phyloP scores from a whole-genome alignment of 1,140 invertebrate genomes.

The Platyura marginata region DNA sequence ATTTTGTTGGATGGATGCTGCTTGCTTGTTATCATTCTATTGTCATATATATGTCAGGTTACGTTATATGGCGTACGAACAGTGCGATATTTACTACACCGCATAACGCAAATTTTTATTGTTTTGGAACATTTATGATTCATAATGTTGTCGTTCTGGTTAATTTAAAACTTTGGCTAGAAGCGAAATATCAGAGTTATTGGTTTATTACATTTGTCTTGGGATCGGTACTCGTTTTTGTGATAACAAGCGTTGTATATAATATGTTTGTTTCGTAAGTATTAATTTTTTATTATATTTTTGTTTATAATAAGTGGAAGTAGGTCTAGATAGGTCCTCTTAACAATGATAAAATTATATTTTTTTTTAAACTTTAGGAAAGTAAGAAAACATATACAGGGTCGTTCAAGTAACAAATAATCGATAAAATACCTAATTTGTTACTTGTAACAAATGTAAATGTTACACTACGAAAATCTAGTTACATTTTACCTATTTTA shows the following conservation, averaged over 20 bases:
- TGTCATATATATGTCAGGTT: conserved; percentile 28
- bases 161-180: conserved; percentile 39
- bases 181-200: conserved; percentile 41
- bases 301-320: too few relatives aligned
- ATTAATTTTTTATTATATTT: too few relatives aligned
- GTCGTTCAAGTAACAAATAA: too few relatives aligned
- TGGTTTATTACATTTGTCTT: conserved; percentile 34
- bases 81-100: conserved; percentile 25
- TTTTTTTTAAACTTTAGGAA: too few relatives aligned
- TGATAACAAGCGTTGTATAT: conserved; percentile 35
- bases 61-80: conserved; percentile 19
- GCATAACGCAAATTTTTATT: conserved; percentile 25
- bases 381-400: too few relatives aligned
- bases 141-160: conserved; percentile 29
- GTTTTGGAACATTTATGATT: conserved; percentile 29
- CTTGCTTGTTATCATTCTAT: conserved; percentile 33
- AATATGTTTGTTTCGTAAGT: conserved; percentile 37
- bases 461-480: too few relatives aligned
- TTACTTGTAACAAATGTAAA: too few relatives aligned
- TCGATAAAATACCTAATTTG: too few relatives aligned
- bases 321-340: too few relatives aligned
- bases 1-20: conserved; percentile 46
- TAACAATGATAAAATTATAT: too few relatives aligned
- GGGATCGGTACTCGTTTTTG: conserved; percentile 37
- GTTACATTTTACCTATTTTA: too few relatives aligned